Evolutionary conservation across 2,888 invertebrate species (phyloP), one percentile per base, ranked within the genome.

Genomic region (Coecobrya sp.): DNA sequence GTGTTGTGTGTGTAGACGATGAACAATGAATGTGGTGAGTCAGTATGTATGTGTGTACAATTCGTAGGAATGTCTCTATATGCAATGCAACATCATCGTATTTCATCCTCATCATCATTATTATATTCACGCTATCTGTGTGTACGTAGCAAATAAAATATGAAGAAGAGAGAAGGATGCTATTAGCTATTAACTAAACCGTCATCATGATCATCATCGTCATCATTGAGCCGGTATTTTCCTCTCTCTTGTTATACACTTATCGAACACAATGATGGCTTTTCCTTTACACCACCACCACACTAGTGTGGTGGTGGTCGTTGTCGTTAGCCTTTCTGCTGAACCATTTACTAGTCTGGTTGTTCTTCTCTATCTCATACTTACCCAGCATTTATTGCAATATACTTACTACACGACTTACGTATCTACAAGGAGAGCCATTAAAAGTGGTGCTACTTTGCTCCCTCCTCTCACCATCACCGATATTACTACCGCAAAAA

Each of bases 101-200:
- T 13, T 27, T 68, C 68, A 27, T 68, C 27, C 4, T 22, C 19
- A 25, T 25, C 62, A 49, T 49, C 49, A 13, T 49, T 25, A 30
- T 13, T 42, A 73, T 30, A n/a, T 73, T 36, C 65, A 65, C 65
- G 19, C 27, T 65, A 0, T 65, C 27, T 10, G 30, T 65, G 16
- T 27, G 30, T 16, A 30, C 65, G n/a, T 55, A 30, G 30, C 76
- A 65, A 76, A 85, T 85, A 92, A 88, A 92, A 92, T 88, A 85
- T 87, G 87, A 87, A 73, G 49, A 87, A 82, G 82, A 76, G 49
- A 73, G 73, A 87, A 87, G 59, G 52, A 91, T 81, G 91, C 86
- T 91, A 91, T 91, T 84, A 91, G 87, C 87, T 84, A 91, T 91
- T 91, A 91, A 87, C 70, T 91, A 91, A 92, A 92, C 88, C 92